Evolutionary conservation across 2,113 vertebrate species (phyloP), one percentile per base, ranked within the genome.

Genomic region (Myanophis thanlyinensis): DNA sequence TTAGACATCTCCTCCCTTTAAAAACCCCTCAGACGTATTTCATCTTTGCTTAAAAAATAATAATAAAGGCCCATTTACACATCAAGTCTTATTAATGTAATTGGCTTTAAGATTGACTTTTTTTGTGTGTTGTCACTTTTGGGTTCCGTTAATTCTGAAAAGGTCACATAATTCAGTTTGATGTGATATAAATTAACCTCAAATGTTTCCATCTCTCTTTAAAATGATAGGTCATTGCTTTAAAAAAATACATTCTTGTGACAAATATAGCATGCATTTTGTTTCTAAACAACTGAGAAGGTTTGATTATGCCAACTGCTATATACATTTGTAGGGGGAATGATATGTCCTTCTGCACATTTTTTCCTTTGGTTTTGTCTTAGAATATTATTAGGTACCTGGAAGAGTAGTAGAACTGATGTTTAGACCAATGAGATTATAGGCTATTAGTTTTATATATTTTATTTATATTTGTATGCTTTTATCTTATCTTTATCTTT

Each of bases 1-100:
- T 98, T 97, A 97, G 94, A 97, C 93, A 96, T 97, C 96, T 95
- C 94, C 96, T 97, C 93, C 95, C 95, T 98, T 96, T 96, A 94
- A 96, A 97, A 97, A 95, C 93, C 96, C 96, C 86, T 87, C 94
- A 96, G 95, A 95, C 95, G 96, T 97, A 94, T 91, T 89, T 93
- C 93, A 95, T 92, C 3, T 18, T 95, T 96, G 90, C 53, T 93
- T 96, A 97, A 96, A 96, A 88, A 96, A 44, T 80, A 90, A 89
- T 96, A 97, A 97, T 95, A 97, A 96, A 94, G 89, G 96, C 88
- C 93, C 90, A 97, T 97, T 97, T 98, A 94, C 89, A 97, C 90
- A 95, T 97, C 97, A 97, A 92, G 95, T 95, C 88, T 84, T 96
- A 93, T 97, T 97, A 97, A 93, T 89, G 90, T 96, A 96, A 96